These are phyloP conservation scores for Monopis laevigella DNA, from an alignment of 2,888 invertebrate genomes.

Conservation along the genomic window DNA sequence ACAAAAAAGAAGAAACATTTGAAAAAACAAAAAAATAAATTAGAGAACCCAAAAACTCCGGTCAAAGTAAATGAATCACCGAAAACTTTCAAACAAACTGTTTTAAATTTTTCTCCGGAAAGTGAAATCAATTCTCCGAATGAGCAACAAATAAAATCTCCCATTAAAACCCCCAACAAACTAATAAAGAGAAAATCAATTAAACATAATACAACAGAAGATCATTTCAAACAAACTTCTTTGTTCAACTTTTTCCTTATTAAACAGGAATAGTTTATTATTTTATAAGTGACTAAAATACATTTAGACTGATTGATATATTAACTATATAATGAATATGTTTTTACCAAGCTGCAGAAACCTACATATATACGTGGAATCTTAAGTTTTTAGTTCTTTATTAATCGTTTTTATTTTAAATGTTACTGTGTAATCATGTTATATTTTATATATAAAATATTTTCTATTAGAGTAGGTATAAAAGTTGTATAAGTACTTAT, in stretches of 20 bases:
- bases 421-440: too few relatives aligned
- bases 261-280: too few relatives aligned
- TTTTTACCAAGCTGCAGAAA: too few relatives aligned
- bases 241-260: constrained; percentile 37
- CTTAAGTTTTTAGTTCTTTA: too few relatives aligned
- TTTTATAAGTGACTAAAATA: too few relatives aligned
- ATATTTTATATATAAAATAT: too few relatives aligned
- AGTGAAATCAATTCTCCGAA: constrained; percentile 7
- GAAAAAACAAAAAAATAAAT: constrained; percentile 17
- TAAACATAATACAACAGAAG: constrained; percentile 29
- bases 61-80: constrained; percentile 11
- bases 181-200: constrained; percentile 30
- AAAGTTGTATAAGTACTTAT: too few relatives aligned
- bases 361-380: too few relatives aligned
- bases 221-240: constrained; percentile 41
- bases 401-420: too few relatives aligned
- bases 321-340: too few relatives aligned
- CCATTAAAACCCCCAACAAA: constrained; percentile 27
- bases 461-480: too few relatives aligned
- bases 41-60: constrained; percentile 16
- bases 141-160: constrained; percentile 21
- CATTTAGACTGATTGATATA: too few relatives aligned
- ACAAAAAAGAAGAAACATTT: constrained; percentile 9
- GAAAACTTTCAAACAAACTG: constrained; percentile 31
- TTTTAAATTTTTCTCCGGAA: constrained; percentile 32